A percentile compares a stretch with the other conserved stretches of the same genome.
These are phyloP conservation scores for Ceriagrion tenellum DNA, from an alignment of 2,888 invertebrate genomes.

Conservation along the genomic window DNA sequence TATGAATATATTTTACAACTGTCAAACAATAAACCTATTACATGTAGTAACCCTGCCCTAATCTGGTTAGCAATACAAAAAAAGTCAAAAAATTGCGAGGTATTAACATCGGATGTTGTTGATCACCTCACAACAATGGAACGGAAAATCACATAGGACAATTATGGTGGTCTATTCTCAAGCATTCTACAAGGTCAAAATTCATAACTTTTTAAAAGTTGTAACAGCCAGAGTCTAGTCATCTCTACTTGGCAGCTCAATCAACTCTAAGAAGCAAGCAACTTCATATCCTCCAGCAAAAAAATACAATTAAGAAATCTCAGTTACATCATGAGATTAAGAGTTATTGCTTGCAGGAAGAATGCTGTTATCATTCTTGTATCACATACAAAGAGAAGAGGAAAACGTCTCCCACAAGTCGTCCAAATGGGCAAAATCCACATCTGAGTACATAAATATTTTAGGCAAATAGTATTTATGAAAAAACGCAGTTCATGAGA, in stretches of 20 bases:
- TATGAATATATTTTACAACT: neutral
- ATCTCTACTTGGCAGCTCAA: neutral
- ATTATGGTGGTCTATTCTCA: neutral
- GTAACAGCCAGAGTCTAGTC: neutral
- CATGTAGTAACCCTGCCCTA: neutral
- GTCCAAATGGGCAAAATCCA: neutral
- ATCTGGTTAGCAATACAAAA: neutral
- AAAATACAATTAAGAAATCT: neutral
- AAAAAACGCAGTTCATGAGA: slow-evolving; percentile 17
- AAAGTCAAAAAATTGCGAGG: neutral
- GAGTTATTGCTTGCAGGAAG: slow-evolving; percentile 3
- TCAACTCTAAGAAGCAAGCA: neutral
- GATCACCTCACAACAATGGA: no score
- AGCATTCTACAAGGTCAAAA: neutral
- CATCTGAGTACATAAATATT: neutral
- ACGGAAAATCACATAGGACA: neutral
- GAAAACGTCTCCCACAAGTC: neutral
- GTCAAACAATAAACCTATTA: neutral
- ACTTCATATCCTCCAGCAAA: neutral
- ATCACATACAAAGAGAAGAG: slow-evolving; percentile 19
- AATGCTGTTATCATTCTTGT: neutral
- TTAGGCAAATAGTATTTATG: neutral
- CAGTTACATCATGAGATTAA: neutral
- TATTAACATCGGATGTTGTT: neutral
- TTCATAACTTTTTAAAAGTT: neutral